Evolutionary conservation across 2,888 invertebrate genomes (phyloP).

Genomic region (Junonia oenone): DNA sequence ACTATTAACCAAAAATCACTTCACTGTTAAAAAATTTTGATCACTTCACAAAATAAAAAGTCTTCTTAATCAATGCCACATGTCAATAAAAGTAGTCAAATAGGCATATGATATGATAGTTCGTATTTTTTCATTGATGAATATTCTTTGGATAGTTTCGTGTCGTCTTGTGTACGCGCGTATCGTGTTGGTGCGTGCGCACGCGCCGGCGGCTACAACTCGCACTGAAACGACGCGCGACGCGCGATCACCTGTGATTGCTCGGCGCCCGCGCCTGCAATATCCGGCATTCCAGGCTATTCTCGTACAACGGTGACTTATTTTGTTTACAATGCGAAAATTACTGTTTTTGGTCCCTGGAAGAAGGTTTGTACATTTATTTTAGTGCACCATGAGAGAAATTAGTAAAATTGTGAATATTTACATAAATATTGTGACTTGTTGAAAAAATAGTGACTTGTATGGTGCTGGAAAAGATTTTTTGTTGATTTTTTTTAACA

Average conservation of each 20-base stretch:
- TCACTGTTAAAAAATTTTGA: slow-evolving; percentile 1
- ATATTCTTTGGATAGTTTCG: background rate
- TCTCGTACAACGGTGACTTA: slow-evolving; percentile 56
- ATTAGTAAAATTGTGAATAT: too few relatives aligned
- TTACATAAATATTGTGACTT: background rate
- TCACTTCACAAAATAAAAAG: background rate
- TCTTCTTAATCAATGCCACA: background rate
- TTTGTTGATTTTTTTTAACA: too few relatives aligned
- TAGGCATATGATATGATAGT: background rate
- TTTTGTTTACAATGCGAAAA: slow-evolving; percentile 58
- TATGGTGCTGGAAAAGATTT: too few relatives aligned
- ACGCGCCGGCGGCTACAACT: slow-evolving; percentile 38
- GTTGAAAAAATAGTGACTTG: too few relatives aligned
- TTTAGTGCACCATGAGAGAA: too few relatives aligned
- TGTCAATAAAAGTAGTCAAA: background rate
- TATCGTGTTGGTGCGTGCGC: slow-evolving; percentile 36
- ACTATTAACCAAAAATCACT: background rate
- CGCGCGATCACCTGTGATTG: slow-evolving; percentile 26
- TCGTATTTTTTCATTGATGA: slow-evolving; percentile 33
- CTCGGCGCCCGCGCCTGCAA: slow-evolving; percentile 44
- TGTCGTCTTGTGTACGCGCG: slow-evolving; percentile 6
- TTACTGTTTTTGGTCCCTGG: slow-evolving; percentile 29
- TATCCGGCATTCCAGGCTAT: slow-evolving; percentile 77
- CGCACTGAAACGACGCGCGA: slow-evolving; percentile 29
- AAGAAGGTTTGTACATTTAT: slow-evolving; percentile 23